Evolutionary conservation across 2,888 invertebrate genomes (phyloP).

Genomic region (Thysanoteuthis rhombus): DNA sequence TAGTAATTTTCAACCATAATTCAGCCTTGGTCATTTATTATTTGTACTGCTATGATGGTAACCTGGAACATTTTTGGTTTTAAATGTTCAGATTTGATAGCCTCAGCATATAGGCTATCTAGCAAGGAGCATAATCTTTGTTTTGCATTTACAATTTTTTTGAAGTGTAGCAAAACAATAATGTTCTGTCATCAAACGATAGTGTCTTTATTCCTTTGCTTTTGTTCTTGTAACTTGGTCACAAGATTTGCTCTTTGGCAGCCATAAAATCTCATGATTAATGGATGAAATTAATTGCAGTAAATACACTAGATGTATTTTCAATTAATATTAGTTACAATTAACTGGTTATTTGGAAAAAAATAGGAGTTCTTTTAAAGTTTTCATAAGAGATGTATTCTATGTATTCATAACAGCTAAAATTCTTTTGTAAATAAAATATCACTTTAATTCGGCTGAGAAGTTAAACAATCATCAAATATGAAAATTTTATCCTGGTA

Average conservation of each 20-base stretch:
- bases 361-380: not conserved
- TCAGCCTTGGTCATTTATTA: no score
- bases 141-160: no score
- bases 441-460: not conserved
- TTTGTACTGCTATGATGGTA: no score
- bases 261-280: not conserved
- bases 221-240: no score
- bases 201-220: not conserved
- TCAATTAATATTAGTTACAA: not conserved
- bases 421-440: not conserved
- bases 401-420: not conserved
- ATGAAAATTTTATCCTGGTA: no score
- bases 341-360: not conserved
- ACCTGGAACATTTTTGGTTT: no score
- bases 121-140: no score
- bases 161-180: no score
- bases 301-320: not conserved
- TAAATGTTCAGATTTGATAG: no score
- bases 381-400: not conserved
- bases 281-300: not conserved
- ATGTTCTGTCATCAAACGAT: no score
- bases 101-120: no score
- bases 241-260: not conserved
- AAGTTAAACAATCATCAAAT: not conserved
- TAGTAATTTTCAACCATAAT: no score